Percentiles rank a stretch among this genome's conserved stretches.
Conservation (phyloP, 1,140 invertebrate genomes). For the Tetragnatha versicolor region DNA sequence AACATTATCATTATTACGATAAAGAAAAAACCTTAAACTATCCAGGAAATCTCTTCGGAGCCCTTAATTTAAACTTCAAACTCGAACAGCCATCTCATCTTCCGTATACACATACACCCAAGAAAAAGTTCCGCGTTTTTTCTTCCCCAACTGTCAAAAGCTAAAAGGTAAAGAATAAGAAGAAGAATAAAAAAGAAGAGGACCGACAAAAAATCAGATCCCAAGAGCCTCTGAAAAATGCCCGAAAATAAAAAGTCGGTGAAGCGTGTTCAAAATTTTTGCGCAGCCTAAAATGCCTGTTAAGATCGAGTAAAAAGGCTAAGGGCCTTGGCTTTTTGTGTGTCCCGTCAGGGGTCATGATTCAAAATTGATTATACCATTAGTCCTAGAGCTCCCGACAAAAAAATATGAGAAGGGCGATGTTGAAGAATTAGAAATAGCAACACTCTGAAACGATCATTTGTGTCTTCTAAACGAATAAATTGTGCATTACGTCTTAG, state of each 20-base stretch:
- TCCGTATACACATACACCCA: too few relatives aligned
- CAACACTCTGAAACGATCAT: constrained; percentile 4
- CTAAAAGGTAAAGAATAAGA: too few relatives aligned
- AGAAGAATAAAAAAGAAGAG: background rate
- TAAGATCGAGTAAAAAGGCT: too few relatives aligned
- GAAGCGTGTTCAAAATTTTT: constrained; percentile 19
- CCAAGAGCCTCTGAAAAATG: background rate
- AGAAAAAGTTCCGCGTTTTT: too few relatives aligned
- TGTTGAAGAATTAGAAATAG: constrained; percentile 10
- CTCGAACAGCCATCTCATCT: too few relatives aligned
- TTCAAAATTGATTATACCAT: constrained; percentile 20
- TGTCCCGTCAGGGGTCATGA: constrained; percentile 5
- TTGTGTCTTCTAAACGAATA: background rate
- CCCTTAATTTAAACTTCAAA: too few relatives aligned
- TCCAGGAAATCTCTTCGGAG: too few relatives aligned
- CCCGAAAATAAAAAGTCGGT: constrained; percentile 2
- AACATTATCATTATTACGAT: too few relatives aligned
- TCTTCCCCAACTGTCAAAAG: too few relatives aligned
- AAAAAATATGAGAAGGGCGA: background rate
- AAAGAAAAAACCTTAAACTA: too few relatives aligned
- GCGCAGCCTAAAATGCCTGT: background rate
- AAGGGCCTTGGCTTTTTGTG: background rate
- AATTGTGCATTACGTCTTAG: background rate
- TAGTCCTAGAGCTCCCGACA: background rate
- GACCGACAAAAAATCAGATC: background rate